These are phyloP conservation scores for Chionis minor DNA, from an alignment of 2,113 vertebrate species.

Conservation along the genomic window DNA sequence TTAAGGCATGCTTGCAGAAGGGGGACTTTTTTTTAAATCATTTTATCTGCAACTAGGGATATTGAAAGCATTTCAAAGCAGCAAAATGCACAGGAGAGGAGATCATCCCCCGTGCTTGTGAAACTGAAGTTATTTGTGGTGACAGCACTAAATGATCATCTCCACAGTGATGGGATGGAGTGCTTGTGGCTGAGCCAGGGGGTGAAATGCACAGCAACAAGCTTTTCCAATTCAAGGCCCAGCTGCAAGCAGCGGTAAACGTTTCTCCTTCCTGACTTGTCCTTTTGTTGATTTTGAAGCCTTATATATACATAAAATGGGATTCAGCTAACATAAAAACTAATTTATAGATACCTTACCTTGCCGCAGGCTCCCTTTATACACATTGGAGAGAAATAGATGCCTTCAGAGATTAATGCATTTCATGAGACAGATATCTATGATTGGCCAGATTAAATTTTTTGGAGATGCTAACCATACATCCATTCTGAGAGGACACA, in stretches of 20 bases:
- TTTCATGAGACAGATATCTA: not conserved
- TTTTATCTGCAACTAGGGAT: not conserved
- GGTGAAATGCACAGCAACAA: not conserved
- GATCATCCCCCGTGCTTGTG: not conserved
- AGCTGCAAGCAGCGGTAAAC: not conserved
- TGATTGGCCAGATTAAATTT: not conserved
- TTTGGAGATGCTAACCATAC: not conserved
- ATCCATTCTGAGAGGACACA: not conserved
- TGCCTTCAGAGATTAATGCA: not conserved
- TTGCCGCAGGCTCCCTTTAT: not conserved
- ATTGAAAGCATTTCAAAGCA: not conserved
- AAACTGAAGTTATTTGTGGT: slow-evolving; percentile 19
- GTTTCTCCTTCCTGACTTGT: not conserved
- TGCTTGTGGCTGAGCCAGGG: not conserved
- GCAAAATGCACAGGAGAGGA: not conserved
- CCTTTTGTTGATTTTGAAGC: not conserved
- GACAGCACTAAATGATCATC: slow-evolving; percentile 13
- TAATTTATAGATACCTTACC: not conserved
- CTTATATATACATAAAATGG: not conserved
- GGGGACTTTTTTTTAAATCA: fast-evolving
- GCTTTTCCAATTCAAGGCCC: not conserved
- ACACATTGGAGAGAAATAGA: not conserved
- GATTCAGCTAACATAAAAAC: not conserved
- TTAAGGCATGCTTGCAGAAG: not conserved
- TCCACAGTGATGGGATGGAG: not conserved